These are phyloP conservation scores for Omphaloscelis lunosa DNA, from an alignment of 2,888 invertebrate genomes.

Conservation along the genomic window DNA sequence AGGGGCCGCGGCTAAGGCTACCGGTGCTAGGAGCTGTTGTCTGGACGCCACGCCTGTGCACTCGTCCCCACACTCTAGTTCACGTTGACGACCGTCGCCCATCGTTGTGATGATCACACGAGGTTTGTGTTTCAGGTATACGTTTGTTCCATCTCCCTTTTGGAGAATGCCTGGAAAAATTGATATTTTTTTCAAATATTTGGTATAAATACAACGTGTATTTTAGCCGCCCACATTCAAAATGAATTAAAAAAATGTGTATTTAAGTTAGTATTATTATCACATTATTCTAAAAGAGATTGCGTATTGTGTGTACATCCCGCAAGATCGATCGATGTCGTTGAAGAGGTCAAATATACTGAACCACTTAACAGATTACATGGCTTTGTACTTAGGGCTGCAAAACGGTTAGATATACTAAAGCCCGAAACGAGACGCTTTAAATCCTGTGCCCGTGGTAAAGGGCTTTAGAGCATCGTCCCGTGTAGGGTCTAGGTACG, in stretches of 20 bases:
- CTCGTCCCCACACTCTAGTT: conserved; percentile 94
- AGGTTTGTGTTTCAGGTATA: conserved; percentile 98
- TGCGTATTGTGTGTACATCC: conserved; percentile 28
- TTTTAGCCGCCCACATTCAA: not conserved
- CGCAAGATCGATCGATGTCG: conserved; percentile 45
- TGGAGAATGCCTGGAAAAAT: conserved; percentile 95
- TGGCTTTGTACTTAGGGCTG: conserved; percentile 64
- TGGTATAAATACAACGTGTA: too few relatives aligned
- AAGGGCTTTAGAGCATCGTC: conserved; percentile 31
- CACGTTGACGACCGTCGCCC: conserved; percentile 97
- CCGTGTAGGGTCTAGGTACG: not conserved
- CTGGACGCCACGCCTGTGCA: conserved; percentile 93
- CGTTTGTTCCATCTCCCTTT: conserved; percentile 99
- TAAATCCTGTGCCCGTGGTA: conserved; percentile 27
- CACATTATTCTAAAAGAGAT: conserved; percentile 11
- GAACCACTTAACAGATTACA: conserved; percentile 69
- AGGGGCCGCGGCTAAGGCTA: conserved; percentile 97
- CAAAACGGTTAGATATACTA: conserved; percentile 58
- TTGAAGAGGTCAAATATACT: conserved; percentile 60
- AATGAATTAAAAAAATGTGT: not conserved
- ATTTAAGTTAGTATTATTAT: not conserved
- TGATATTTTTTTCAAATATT: not conserved
- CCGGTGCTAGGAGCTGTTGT: conserved; percentile 96
- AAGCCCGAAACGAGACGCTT: conserved; percentile 47
- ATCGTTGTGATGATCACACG: conserved; percentile 97